Conservation (phyloP, 2,113 vertebrate genomes). For the Arenaria interpres region DNA sequence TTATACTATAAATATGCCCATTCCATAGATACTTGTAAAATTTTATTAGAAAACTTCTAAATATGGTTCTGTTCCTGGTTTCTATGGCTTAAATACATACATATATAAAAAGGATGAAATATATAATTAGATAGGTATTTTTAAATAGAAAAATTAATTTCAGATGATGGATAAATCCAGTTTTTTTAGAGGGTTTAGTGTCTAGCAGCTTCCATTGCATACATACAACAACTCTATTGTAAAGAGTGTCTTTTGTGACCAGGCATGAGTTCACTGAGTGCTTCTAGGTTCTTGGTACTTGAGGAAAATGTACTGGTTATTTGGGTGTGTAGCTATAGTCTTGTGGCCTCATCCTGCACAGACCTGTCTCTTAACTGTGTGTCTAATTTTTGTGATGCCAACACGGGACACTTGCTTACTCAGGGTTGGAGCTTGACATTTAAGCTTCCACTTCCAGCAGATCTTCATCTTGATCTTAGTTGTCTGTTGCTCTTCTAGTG, state of each 20-base stretch:
- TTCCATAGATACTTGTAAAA: neutral
- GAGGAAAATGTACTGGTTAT: neutral
- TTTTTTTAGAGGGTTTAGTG: neutral
- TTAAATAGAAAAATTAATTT: neutral
- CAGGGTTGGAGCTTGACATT: neutral
- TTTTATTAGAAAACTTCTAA: neutral
- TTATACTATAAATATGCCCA: neutral
- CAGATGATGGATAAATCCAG: neutral
- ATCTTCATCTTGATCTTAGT: neutral
- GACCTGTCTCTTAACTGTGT: neutral
- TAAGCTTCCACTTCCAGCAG: neutral
- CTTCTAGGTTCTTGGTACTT: neutral
- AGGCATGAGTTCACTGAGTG: neutral
- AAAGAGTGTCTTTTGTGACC: neutral
- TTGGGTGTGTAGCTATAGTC: neutral
- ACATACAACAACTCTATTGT: neutral
- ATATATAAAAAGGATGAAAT: neutral
- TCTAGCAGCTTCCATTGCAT: neutral
- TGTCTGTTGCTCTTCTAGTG: neutral
- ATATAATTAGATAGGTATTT: neutral
- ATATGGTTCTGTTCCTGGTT: neutral
- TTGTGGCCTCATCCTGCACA: neutral
- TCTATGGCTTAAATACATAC: neutral
- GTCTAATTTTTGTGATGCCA: neutral
- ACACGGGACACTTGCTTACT: neutral